phyloP scores from a whole-genome alignment of 2,888 invertebrate species.

The Congeria kusceri region DNA sequence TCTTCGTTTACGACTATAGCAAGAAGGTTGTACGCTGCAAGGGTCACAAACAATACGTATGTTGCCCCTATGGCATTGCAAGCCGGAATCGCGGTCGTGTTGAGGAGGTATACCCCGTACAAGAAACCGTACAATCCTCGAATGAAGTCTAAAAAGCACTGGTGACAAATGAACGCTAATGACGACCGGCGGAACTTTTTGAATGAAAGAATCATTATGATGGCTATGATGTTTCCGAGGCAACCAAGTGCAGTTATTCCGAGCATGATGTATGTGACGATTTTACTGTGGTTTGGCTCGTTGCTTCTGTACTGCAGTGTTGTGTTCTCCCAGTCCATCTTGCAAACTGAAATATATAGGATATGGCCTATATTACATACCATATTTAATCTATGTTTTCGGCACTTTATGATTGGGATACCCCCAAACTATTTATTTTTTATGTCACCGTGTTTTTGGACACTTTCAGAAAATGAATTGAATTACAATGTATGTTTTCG shows the following conservation, averaged over 20 bases:
- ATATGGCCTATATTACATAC: no score
- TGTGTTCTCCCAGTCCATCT: neutral
- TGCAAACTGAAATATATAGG: neutral
- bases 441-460: no score
- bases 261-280: slow-evolving; percentile 69
- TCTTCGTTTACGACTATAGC: slow-evolving; percentile 84
- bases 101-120: slow-evolving; percentile 79
- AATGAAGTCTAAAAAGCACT: slow-evolving; percentile 81
- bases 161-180: slow-evolving; percentile 83
- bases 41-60: slow-evolving; percentile 94
- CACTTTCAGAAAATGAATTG: no score
- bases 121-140: slow-evolving; percentile 83
- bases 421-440: no score
- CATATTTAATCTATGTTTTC: no score
- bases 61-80: slow-evolving; percentile 95
- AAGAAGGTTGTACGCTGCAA: slow-evolving; percentile 95
- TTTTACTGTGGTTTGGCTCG: slow-evolving; percentile 1
- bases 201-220: slow-evolving; percentile 71
- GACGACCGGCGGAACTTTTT: slow-evolving; percentile 77
- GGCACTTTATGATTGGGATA: no score
- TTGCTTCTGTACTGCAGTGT: slow-evolving; percentile 20
- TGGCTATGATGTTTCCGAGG: slow-evolving; percentile 75
- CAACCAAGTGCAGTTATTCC: slow-evolving; percentile 76
- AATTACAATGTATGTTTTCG: no score
- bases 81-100: slow-evolving; percentile 67